Conservation (phyloP, 2,888 invertebrate species). For the Drosophila mimetica region DNA sequence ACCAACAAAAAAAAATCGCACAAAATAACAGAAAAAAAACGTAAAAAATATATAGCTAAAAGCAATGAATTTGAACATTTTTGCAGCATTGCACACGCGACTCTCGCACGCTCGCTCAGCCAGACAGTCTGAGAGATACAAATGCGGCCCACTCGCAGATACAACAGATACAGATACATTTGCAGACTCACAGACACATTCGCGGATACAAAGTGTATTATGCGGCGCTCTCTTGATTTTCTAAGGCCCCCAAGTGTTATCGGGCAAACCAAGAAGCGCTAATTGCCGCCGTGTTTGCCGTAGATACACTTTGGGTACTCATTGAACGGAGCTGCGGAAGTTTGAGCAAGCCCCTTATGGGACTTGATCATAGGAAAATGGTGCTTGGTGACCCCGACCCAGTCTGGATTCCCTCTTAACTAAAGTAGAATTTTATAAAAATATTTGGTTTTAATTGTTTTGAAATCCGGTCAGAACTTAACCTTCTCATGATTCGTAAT, state of each 20-base stretch:
- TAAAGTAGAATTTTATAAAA: too few relatives aligned
- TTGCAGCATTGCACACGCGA: constrained; percentile 80
- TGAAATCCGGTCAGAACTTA: too few relatives aligned
- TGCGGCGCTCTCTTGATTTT: constrained; percentile 20
- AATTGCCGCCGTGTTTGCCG: constrained; percentile 57
- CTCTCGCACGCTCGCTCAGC: constrained; percentile 67
- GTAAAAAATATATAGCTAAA: constrained; percentile 41
- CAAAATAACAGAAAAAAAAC: constrained; percentile 1
- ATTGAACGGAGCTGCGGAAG: background rate
- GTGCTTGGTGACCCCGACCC: background rate
- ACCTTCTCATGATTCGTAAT: too few relatives aligned
- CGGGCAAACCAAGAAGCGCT: constrained; percentile 50
- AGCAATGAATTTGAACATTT: constrained; percentile 69
- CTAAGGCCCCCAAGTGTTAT: constrained; percentile 38
- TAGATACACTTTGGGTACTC: constrained; percentile 48
- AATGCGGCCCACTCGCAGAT: constrained; percentile 50
- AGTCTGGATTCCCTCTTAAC: too few relatives aligned
- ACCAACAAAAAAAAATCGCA: constrained; percentile 13
- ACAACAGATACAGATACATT: constrained; percentile 46
- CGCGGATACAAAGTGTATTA: constrained; percentile 23
- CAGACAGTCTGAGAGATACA: constrained; percentile 68
- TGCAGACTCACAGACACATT: constrained; percentile 39
- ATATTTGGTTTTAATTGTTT: too few relatives aligned
- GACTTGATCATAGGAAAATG: background rate
- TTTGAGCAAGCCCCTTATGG: background rate